Percentiles rank a stretch among this genome's conserved stretches.
phyloP scores from a whole-genome alignment of 2,797 vertebrate genomes.

The Staurois parvus region DNA sequence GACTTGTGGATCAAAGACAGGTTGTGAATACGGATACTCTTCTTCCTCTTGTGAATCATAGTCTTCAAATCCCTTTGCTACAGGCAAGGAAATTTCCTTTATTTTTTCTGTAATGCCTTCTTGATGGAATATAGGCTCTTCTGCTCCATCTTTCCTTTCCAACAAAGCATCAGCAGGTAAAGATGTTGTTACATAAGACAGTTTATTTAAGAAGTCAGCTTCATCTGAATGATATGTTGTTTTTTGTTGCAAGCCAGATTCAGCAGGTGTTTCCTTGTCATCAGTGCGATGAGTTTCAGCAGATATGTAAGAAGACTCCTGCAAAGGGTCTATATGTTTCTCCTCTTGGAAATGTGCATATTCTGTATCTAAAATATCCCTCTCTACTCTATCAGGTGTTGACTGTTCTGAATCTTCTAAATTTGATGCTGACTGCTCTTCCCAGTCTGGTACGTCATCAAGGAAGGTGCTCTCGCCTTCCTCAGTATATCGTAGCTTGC shows the following conservation, averaged over 20 bases:
- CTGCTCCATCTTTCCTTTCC: constrained; percentile 34
- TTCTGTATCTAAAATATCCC: constrained; percentile 63
- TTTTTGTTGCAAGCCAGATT: constrained; percentile 23
- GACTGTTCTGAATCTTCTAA: constrained; percentile 58
- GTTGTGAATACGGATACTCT: constrained; percentile 63
- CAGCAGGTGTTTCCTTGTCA: constrained; percentile 38
- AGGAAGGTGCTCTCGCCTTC: constrained; percentile 92
- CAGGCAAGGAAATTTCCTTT: constrained; percentile 36
- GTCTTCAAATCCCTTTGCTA: constrained; percentile 52
- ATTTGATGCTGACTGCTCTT: constrained; percentile 70
- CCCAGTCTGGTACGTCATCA: constrained; percentile 83
- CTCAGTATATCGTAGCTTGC: constrained; percentile 82
- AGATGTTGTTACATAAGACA: constrained; percentile 60
- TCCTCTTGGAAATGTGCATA: constrained; percentile 71
- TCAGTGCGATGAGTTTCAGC: background rate
- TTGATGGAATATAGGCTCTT: constrained; percentile 5
- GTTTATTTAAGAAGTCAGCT: constrained; percentile 64
- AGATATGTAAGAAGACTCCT: constrained; percentile 9
- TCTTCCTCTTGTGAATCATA: constrained; percentile 63
- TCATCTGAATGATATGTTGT: constrained; percentile 63
- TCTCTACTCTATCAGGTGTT: constrained; percentile 46
- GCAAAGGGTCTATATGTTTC: constrained; percentile 19
- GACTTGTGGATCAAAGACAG: constrained; percentile 39
- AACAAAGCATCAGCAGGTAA: constrained; percentile 48
- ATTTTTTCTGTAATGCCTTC: constrained; percentile 47